Evolutionary conservation across 2,797 vertebrate species (phyloP), one percentile per base, ranked within the genome.

Genomic region (Pseudopleuronectes americanus): DNA sequence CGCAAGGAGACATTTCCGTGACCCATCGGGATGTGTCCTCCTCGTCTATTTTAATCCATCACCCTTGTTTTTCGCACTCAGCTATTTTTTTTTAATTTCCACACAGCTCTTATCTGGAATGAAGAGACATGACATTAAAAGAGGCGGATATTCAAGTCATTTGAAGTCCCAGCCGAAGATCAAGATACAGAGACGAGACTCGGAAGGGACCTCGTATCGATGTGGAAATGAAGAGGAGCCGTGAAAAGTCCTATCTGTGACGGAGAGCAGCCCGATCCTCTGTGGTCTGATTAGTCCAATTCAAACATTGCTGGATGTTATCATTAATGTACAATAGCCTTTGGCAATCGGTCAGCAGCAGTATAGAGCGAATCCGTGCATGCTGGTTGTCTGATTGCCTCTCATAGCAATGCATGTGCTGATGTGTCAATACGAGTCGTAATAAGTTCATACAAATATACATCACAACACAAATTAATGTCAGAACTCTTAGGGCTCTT

Each of bases 121-220:
- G 64, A 66, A 84, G 78, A 64, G 63, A 76, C 77, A 61, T 81
- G 80, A 84, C 64, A 84, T 85, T 67, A 80, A 85, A 85, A 86
- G 57, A 64, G 55, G 38, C 57, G 68, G 74, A 74, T 24, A 69
- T 49, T 71, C 38, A 56, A 75, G 48, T 57, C 58, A 59, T 81
- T 65, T 86, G 66, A 87, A 85, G 78, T 76, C 57, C 52, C 51
- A 33, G 75, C 52, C 57, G 60, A 12, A 16, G 68, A 83, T 84
- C 63, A 81, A 85, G 79, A 85, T 81, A 84, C 60, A 57, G 49
- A 74, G 56, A 4, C 4, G 12, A 65, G 77, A 77, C 51, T 85
- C 70, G 43, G 26, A 77, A 43, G 38, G 68, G 63, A 68, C 41
- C 36, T 68, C 26, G 22, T 61, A 76, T 80, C 68, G 71, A 52